Percentiles rank a stretch among this genome's conserved stretches.
These are phyloP conservation scores for Okamejei kenojei DNA, from an alignment of 2,797 vertebrate genomes.

Conservation along the genomic window DNA sequence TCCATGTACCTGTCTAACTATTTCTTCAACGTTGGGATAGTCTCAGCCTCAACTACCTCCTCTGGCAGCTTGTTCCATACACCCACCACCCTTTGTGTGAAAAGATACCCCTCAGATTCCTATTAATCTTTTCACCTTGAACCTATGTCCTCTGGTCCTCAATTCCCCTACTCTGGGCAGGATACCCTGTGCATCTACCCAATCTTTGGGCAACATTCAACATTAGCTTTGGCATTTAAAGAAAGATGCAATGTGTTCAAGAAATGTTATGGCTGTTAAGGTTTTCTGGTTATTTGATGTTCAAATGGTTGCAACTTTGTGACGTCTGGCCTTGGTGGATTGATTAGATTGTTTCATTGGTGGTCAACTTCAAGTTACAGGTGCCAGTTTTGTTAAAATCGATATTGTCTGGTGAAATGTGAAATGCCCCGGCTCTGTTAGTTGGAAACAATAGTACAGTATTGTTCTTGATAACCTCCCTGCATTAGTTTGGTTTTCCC, in stretches of 20 bases:
- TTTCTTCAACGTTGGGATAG: no score
- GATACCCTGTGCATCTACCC: no score
- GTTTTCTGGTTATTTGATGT: no score
- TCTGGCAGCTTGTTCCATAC: no score
- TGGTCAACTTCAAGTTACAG: neutral
- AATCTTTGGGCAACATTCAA: neutral
- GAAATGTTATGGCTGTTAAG: neutral
- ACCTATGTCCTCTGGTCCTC: no score
- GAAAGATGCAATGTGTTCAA: neutral
- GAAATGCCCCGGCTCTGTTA: neutral
- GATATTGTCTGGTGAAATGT: neutral
- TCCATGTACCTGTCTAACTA: no score
- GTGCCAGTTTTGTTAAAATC: neutral
- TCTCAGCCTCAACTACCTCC: no score
- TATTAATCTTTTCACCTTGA: no score
- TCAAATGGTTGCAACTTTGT: neutral
- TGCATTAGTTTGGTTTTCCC: neutral
- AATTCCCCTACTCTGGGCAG: no score
- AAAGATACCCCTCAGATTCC: no score
- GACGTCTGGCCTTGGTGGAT: neutral
- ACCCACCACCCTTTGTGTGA: no score
- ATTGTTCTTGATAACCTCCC: neutral
- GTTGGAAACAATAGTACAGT: neutral
- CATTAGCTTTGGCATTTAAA: no score
- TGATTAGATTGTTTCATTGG: neutral